Evolutionary conservation across 2,113 vertebrate genomes (phyloP), one percentile per base, ranked within the genome.

Genomic region (Saguinus imperator): DNA sequence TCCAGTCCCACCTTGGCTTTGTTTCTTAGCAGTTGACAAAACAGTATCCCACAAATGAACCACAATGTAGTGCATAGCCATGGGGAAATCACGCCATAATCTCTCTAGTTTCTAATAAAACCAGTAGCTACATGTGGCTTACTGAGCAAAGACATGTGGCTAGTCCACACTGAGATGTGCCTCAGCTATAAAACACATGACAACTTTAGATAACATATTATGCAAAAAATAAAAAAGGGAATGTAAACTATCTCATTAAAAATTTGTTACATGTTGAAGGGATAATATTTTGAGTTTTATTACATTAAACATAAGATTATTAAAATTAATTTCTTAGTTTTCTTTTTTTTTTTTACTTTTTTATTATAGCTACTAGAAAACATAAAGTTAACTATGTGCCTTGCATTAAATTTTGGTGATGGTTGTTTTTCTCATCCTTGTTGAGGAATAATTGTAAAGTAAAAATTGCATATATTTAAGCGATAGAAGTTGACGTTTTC

Each of bases 261-360:
- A 23, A 61, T 58, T 52, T 86, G 52, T 77, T 55, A 55, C 11
- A 81, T 73, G 2, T 17, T 76, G 1, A 77, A 50, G 29, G 61
- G 3, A 64, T 35, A 83, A 70, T 27, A 84, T 77, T 83, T 87
- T 76, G 48, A 23, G 32, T 29, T 79, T 50, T 52, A 25, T 50
- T n/a, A 13, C 1, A 27, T 72, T 92, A 92, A 87, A 58, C 84
- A 29, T 57, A 95, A 23, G 0, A 35, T 72, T 29, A 48, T 80
- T 87, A 50, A 80, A 75, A 12, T 72, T 50, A 79, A 61, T 64
- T n/a, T 23, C 40, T n/a, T 91, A 7, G 35, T 0, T 88, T 91
- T 95, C 48, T 40, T 96, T 91, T 43, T 43, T 96, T 88, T 82
- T 48, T 64, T 79, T 29, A 87, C 27, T 12, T 93, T 35, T 25